A percentile compares a stretch with the other conserved stretches of the same genome.
phyloP scores from a whole-genome alignment of 2,888 invertebrate genomes.

The Eupithecia subfuscata region DNA sequence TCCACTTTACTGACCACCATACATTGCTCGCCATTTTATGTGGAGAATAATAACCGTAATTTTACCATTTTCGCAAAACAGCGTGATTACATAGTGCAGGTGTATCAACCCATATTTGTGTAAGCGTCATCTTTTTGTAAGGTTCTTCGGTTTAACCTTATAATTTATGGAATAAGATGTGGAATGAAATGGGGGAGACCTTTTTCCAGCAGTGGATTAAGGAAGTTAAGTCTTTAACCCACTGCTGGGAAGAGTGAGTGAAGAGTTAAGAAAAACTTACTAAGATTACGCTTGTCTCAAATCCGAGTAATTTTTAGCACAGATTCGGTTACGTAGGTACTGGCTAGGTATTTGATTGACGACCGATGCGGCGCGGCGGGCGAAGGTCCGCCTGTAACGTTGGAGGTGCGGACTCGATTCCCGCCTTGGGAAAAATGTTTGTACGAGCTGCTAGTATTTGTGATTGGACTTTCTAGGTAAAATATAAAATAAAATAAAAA shows the following conservation, averaged over 20 bases:
- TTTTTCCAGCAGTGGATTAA: background rate
- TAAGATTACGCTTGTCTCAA: background rate
- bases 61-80: background rate
- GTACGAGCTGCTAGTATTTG: no score
- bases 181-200: background rate
- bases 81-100: background rate
- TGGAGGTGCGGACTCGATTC: no score
- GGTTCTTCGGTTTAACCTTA: background rate
- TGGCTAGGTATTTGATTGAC: background rate
- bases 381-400: no score
- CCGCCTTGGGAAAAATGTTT: no score
- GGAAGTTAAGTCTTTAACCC: background rate
- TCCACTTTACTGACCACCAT: constrained; percentile 3
- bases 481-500: no score
- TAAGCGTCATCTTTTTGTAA: background rate
- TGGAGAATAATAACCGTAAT: constrained; percentile 13
- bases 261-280: no score
- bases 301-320: background rate
- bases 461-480: no score
- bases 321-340: background rate
- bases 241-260: no score
- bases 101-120: background rate
- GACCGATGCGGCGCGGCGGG: no score
- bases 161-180: background rate
- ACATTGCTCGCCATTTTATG: constrained; percentile 27